Base-by-base conservation (phyloP, 2,797 vertebrate species). In the Lateolabrax maculatus region DNA sequence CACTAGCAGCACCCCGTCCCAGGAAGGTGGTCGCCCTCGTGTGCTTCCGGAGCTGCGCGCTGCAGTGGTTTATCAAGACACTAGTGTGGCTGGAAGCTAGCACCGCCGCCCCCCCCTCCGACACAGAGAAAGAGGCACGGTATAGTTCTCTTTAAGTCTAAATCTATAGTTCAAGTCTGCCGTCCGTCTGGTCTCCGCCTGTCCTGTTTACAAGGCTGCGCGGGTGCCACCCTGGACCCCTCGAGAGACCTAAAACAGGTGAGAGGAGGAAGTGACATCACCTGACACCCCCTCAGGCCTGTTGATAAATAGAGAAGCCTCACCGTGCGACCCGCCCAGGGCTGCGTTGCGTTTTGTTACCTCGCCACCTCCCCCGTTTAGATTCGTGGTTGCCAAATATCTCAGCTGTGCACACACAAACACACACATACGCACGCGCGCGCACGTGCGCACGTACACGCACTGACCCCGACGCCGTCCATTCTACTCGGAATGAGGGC, bases 11-110 rank as follows among this genome's bases (percentile, higher is more conserved):
- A 66, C 81, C 62, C 70, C 37, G 18, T 51, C 77, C 78, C 70
- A 77, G 63, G 77, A 81, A 93, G 91, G 81, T 85, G 83, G 84
- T 87, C 86, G 74, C 89, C 84, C 75, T 81, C 76, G 81, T 87
- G 93, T 87, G 88, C 85, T 51, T 74, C 84, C 19, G 76, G 85
- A 90, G 79, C 89, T 62, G 87, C 51, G 46, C 11, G 67, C 84
- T 72, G 87, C 86, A 70, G 88, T 84, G 88, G 87, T 90, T 92
- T 84, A 63, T 84, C 83, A 89, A 90, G 87, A 90, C 89, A 85
- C 88, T 74, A 77, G 83, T 87, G 90, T 89, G 87, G 84, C 87
- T 88, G 87, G 87, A 89, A 87, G 85, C 88, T 66, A 84, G 66
- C 75, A 44, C 89, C 62, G 53, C 71, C 19, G 39, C 80, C 84